Base-by-base conservation (phyloP, 2,113 vertebrate species). In the Pteropus alecto region DNA sequence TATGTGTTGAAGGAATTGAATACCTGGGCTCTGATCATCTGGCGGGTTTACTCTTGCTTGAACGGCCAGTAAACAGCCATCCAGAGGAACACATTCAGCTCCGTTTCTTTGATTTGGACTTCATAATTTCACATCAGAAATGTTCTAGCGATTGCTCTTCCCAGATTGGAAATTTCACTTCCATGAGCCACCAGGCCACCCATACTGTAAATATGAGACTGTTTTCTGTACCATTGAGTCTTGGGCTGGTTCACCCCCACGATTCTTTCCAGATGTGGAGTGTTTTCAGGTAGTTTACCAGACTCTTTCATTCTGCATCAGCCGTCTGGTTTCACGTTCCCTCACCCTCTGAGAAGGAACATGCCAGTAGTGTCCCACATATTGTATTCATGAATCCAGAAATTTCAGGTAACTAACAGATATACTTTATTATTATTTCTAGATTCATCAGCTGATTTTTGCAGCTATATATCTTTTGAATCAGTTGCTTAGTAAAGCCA, bases 261-360 rank as follows among this genome's bases (percentile, higher is more conserved):
- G 24, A 98, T 98, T 98, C 98, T 97, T 98, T 98, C 98, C 98
- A 98, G 98, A 98, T 99, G 97, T 98, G 96, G 89, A 97, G 41
- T 86, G 70, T 60, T 73, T 97, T 97, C 98, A 98, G 97, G 98
- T 98, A 98, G 91, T 88, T 89, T 96, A 97, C 88, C 96, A 98
- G 98, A 96, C 91, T 97, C 6, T 71, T 58, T 87, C 54, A 68
- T 93, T 97, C 83, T 21, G 63, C 21, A 95, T 83, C 60, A 41
- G 13, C 84, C 82, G 71, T 97, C 95, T 97, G 97, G 86, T 93
- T 97, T 98, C 35, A 24, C 28, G 0, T 94, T 96, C 87, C n/a
- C 38, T 90, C 73, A 35, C 65, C 70, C 70, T 90, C 87, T 81
- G 54, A 94, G 83, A 90, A 48, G 51, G 79, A 92, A 46, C 22